A percentile compares a stretch with the other conserved stretches of the same genome.
Conservation (phyloP, 2,888 invertebrate species). For the Apamea sordens region DNA sequence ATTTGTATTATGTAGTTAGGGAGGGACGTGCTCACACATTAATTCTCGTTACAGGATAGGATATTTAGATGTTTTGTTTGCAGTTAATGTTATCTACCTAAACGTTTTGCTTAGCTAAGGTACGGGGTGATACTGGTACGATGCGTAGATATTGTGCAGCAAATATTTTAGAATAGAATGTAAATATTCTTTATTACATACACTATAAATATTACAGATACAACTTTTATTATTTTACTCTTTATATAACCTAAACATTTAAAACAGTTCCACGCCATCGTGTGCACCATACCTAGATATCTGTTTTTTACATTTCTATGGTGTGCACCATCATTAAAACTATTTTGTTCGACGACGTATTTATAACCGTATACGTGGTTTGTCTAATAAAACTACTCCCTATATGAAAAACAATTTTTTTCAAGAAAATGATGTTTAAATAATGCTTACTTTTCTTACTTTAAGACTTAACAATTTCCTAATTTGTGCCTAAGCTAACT, state of each 20-base stretch:
- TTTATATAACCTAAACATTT: not conserved
- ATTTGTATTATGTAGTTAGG: not conserved
- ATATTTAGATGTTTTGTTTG: not conserved
- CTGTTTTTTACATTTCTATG: too few relatives aligned
- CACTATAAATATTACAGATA: too few relatives aligned
- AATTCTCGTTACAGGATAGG: not conserved
- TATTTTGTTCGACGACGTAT: too few relatives aligned
- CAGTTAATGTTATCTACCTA: not conserved
- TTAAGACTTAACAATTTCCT: not conserved
- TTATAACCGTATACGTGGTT: too few relatives aligned
- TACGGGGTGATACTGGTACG: not conserved
- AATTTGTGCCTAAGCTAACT: not conserved
- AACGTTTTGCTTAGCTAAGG: not conserved
- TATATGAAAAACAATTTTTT: not conserved
- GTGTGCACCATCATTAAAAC: too few relatives aligned
- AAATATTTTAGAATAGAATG: not conserved
- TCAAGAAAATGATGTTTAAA: not conserved
- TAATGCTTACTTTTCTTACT: not conserved
- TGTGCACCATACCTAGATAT: too few relatives aligned
- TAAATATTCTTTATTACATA: too few relatives aligned
- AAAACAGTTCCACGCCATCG: too few relatives aligned
- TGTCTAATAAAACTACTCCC: not conserved
- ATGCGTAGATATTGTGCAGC: not conserved
- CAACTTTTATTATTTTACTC: too few relatives aligned
- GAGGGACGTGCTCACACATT: slow-evolving; percentile 38